Base-by-base conservation (phyloP, 2,113 vertebrate genomes). In the Phalacrocorax aristotelis region DNA sequence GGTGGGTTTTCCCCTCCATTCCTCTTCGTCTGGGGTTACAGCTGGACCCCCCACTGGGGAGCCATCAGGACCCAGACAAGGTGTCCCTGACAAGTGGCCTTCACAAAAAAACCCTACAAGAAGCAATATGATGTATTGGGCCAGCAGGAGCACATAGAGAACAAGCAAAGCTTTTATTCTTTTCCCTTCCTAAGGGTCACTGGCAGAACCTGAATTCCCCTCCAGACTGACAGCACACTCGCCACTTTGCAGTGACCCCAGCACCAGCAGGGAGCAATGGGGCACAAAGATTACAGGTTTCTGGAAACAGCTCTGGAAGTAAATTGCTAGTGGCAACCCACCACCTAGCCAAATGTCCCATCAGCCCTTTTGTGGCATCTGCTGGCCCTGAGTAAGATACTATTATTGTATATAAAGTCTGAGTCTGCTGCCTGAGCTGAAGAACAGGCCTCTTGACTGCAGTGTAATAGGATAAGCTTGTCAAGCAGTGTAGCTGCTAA, bases 161-260 rank as follows among this genome's bases (percentile, higher is more conserved):
- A 49, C 17, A 68, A 81, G 54, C 34, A 70, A 74, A 65, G 26
- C 10, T 83, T 88, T n/a, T 25, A 16, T 21, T 51, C 58, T 76
- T 61, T 65, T 10, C 4, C 27, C 22, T 58, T 34, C 1, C 0
- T 6, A 29, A 79, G 40, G 57, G 38, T 15, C 48, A 30, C 17
- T 1, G 4, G 26, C 23, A 83, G 55, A 90, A 75, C 29, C 19
- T 12, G 55, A 57, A 48, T 58, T 65, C 8, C 29, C 12, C 38
- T 26, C 30, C 48, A 57, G 38, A 5, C 11, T 14, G 40, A 21
- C 29, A 42, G 49, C 52, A 48, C 21, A 2, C 32, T 74, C 51
- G 3, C 17, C 34, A 2, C 69, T 49, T 23, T 13, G 7, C 75
- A 79, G 74, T 2, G 4, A 57, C 7, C 19, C 42, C 68, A 27